Base-by-base conservation (phyloP, 2,797 vertebrate species). In the Labeo calbasu region DNA sequence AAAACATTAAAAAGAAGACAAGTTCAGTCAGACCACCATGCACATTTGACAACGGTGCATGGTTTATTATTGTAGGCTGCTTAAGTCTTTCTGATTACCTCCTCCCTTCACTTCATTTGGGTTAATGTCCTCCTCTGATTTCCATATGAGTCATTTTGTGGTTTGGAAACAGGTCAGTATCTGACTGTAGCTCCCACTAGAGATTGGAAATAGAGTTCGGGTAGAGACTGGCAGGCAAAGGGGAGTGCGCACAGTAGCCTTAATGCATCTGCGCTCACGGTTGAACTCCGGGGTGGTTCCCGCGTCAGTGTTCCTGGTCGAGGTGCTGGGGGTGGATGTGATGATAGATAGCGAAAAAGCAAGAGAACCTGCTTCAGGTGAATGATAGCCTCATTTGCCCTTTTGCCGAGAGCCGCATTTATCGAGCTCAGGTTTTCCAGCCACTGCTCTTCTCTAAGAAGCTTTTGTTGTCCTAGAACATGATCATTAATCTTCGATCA, bases 141-240 rank as follows among this genome's bases (percentile, higher is more conserved):
- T 93, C 92, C 89, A 92, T 87, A 80, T 94, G 94, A 95, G 91
- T 96, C 94, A 96, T 92, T 84, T 88, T 94, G 94, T 78, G 94
- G 95, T 94, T 94, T 95, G 92, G 91, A 81, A 1, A 14, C 51
- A 84, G 90, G 94, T 94, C 91, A 91, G 92, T 88, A 88, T 86
- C 89, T 85, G 84, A 92, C 87, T 87, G 88, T 85, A 88, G 79
- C 61, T 85, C 90, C 90, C 88, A 70, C 53, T 87, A 89, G 86
- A 89, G 86, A 91, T 88, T 70, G 70, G 23, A 43, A 70, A 53
- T 51, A 77, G 82, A 82, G 77, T 73, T 73, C n/a, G 63, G 68
- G 65, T 51, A 59, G 55, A 46, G 43, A 57, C 79, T 87, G 82
- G 85, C 90, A 66, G 81, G 72, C 79, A 85, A 46, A 43, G 19